These are phyloP conservation scores for Gymnocheta viridis DNA, from an alignment of 2,888 invertebrate genomes.

Conservation along the genomic window DNA sequence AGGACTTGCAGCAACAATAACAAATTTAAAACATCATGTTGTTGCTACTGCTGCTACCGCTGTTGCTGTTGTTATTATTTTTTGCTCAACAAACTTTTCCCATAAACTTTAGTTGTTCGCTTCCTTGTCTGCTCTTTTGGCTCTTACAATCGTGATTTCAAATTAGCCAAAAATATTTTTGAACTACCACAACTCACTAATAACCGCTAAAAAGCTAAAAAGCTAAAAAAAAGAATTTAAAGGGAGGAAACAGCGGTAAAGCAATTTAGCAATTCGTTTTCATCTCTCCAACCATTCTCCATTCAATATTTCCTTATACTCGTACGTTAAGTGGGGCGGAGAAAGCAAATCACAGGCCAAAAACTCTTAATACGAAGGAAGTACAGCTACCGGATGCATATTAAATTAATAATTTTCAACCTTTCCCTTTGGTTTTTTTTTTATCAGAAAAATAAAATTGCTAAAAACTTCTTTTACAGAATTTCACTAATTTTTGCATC, in stretches of 20 bases:
- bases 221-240: background rate
- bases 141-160: slow-evolving; percentile 64
- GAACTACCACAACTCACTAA: slow-evolving; percentile 38
- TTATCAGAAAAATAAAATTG: background rate
- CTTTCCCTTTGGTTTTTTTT: slow-evolving; percentile 50
- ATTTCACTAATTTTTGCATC: slow-evolving; percentile 67
- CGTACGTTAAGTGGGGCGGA: background rate
- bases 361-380: slow-evolving; percentile 59
- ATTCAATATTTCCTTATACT: background rate
- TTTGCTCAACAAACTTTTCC: slow-evolving; percentile 62
- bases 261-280: slow-evolving; percentile 59
- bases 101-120: slow-evolving; percentile 60
- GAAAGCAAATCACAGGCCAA: slow-evolving; percentile 5
- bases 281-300: slow-evolving; percentile 15
- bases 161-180: slow-evolving; percentile 65
- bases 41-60: slow-evolving; percentile 15
- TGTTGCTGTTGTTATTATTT: slow-evolving; percentile 55
- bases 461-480: slow-evolving; percentile 34
- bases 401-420: slow-evolving; percentile 72
- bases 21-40: slow-evolving; percentile 35
- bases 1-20: slow-evolving; percentile 39
- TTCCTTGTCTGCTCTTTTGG: slow-evolving; percentile 42
- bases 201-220: slow-evolving; percentile 18
- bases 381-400: slow-evolving; percentile 67
- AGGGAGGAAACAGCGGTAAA: slow-evolving; percentile 38